Percentiles rank a stretch among this genome's conserved stretches.
Evolutionary conservation across 2,888 invertebrate species (phyloP).

Genomic region (Lasius fuliginosus): DNA sequence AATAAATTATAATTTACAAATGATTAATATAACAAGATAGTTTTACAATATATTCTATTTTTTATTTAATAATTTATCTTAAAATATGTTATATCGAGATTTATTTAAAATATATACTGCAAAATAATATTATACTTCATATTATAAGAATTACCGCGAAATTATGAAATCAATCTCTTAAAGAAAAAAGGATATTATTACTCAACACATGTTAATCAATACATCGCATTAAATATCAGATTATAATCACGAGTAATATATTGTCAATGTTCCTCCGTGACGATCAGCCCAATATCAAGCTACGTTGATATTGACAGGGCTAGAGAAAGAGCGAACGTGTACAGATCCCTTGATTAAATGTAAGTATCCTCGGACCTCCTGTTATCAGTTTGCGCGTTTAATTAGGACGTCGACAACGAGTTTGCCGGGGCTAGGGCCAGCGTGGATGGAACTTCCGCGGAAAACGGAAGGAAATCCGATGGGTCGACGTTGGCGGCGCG

Average conservation of each 20-base stretch:
- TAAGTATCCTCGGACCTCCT: slow-evolving; percentile 30
- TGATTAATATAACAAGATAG: not conserved
- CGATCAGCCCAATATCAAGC: not conserved
- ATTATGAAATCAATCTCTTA: not conserved
- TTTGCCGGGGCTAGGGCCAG: slow-evolving; percentile 51
- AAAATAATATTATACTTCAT: not conserved
- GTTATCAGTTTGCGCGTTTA: slow-evolving; percentile 62
- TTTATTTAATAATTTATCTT: not conserved
- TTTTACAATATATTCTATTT: not conserved
- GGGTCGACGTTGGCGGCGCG: slow-evolving; percentile 70
- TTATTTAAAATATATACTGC: not conserved
- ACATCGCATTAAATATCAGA: not conserved
- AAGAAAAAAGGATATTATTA: not conserved
- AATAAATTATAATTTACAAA: not conserved
- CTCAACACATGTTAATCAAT: not conserved
- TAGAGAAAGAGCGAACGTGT: slow-evolving; percentile 5
- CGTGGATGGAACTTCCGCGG: slow-evolving; percentile 69
- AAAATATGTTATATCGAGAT: not conserved
- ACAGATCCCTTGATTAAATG: slow-evolving; percentile 22
- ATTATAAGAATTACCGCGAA: not conserved
- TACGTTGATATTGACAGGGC: slow-evolving; percentile 5
- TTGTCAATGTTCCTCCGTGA: not conserved
- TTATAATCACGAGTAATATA: not conserved
- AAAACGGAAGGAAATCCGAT: slow-evolving; percentile 82
- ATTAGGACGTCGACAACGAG: slow-evolving; percentile 71